Evolutionary conservation across 2,797 vertebrate species (phyloP).

Genomic region (Halcyon chelicuti): DNA sequence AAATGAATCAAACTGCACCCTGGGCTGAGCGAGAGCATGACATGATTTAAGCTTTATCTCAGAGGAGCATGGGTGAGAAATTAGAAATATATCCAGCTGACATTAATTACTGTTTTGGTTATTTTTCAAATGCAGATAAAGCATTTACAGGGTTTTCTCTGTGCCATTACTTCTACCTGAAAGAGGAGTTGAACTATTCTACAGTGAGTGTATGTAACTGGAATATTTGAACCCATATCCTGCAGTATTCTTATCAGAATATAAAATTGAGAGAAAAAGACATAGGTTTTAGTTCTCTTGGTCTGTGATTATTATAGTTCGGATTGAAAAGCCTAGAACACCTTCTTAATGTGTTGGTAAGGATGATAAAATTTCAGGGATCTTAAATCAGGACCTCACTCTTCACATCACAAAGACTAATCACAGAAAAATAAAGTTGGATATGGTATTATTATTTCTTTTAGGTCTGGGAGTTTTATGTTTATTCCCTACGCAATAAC

Average conservation of each 20-base stretch:
- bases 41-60: neutral
- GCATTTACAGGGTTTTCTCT: neutral
- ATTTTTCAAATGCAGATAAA: neutral
- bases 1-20: neutral
- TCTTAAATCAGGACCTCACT: neutral
- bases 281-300: neutral
- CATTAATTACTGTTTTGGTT: neutral
- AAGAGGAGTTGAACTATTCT: neutral
- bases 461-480: neutral
- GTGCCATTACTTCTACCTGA: neutral
- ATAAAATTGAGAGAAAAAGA: neutral
- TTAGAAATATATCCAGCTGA: neutral
- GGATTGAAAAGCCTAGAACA: neutral
- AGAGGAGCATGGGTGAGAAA: neutral
- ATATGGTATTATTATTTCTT: neutral
- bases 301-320: neutral
- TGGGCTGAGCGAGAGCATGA: neutral
- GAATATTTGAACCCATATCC: neutral
- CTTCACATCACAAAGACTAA: neutral
- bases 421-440: neutral
- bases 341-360: neutral
- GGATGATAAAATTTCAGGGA: neutral
- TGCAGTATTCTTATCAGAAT: neutral
- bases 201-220: neutral
- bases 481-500: neutral